Conservation (phyloP, 2,113 vertebrate species). For the Morone chrysops region DNA sequence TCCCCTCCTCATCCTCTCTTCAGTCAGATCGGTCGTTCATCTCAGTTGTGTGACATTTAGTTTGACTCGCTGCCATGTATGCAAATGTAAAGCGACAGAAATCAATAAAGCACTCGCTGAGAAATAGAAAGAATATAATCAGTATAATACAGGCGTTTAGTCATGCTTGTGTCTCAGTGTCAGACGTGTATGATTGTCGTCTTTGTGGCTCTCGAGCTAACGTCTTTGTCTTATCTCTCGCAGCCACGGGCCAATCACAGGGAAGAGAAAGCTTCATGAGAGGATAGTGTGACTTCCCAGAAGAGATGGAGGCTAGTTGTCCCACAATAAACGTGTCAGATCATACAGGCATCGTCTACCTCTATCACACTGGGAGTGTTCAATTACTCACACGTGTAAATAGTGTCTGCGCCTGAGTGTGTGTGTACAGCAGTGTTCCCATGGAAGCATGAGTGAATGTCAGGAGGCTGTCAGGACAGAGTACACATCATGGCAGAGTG, state of each 20-base stretch:
- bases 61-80: slow-evolving; percentile 21
- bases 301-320: slow-evolving; percentile 16
- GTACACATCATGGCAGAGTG: background rate
- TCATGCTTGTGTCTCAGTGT: slow-evolving; percentile 19
- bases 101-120: slow-evolving; percentile 37
- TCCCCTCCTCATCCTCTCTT: background rate
- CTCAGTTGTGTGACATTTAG: slow-evolving; percentile 7
- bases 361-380: background rate
- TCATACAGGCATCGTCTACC: background rate
- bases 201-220: background rate
- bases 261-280: background rate
- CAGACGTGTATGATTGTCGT: slow-evolving; percentile 6
- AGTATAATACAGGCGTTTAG: slow-evolving; percentile 44
- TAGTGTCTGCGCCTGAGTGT: slow-evolving; percentile 4
- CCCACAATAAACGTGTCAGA: slow-evolving; percentile 40
- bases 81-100: slow-evolving; percentile 58
- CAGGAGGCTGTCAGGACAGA: slow-evolving; percentile 1
- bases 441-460: slow-evolving; percentile 10
- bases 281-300: slow-evolving; percentile 7
- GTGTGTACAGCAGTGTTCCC: slow-evolving; percentile 2
- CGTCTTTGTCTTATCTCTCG: slow-evolving; percentile 29
- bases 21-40: slow-evolving; percentile 15
- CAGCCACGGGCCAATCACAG: slow-evolving; percentile 18
- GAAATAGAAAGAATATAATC: slow-evolving; percentile 31
- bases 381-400: slow-evolving; percentile 14